A percentile compares a stretch with the other conserved stretches of the same genome.
Conservation (phyloP, 2,113 vertebrate genomes). For the Pongo pygmaeus region DNA sequence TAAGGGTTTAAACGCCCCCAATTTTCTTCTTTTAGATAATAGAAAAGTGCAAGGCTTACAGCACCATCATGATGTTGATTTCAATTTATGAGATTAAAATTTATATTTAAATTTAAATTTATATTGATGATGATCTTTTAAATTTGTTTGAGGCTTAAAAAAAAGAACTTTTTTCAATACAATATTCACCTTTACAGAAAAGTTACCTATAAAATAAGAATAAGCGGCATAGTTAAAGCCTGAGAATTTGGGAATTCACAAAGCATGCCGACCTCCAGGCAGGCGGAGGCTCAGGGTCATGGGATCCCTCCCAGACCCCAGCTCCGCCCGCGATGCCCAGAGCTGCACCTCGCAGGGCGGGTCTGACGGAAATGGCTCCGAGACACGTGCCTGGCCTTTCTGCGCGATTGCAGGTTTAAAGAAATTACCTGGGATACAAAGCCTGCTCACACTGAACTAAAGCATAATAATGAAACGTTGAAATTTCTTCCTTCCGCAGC, state of each 20-base stretch:
- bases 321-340: too few species aligned
- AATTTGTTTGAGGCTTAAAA: background rate
- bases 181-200: background rate
- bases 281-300: rapidly evolving
- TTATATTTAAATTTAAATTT: background rate
- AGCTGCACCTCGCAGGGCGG: too few species aligned
- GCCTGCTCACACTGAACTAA: slow-evolving; percentile 52
- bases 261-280: too few species aligned
- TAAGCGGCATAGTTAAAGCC: background rate
- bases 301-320: too few species aligned
- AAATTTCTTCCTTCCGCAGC: slow-evolving; percentile 66
- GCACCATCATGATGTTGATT: background rate
- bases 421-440: slow-evolving; percentile 44
- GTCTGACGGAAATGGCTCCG: background rate
- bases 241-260: too few species aligned
- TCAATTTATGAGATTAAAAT: background rate
- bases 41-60: background rate
- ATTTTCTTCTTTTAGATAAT: background rate
- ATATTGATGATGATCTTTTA: background rate
- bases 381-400: background rate
- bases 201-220: background rate
- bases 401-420: background rate
- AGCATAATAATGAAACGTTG: slow-evolving; percentile 65
- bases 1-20: too few species aligned
- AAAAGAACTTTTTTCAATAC: background rate